Evolutionary conservation across 2,888 invertebrate species (phyloP), one percentile per base, ranked within the genome.

Genomic region (Tanytarsus gracilentus): DNA sequence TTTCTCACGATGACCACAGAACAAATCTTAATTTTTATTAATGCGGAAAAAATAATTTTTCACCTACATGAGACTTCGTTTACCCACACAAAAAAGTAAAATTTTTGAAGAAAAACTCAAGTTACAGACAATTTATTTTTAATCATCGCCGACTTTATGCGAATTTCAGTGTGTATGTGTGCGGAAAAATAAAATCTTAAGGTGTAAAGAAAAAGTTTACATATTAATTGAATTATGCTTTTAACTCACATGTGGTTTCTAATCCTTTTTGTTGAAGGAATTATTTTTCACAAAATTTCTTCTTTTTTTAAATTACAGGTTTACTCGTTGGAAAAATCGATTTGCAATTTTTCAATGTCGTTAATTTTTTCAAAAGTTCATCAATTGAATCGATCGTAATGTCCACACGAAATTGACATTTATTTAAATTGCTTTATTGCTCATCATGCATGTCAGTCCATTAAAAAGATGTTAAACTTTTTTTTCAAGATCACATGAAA

Each of bases 61-160:
- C 36, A 36, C 36, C 14, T n/a, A 36, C 16, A 23, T 44, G 23
- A 7, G 23, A 7, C 9, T 44, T 18, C 1, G 18, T 44, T 44
- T 21, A 23, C 18, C 39, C 4, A 23, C 6, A 18, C 4, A 9
- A 18, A 18, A 16, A 18, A 44, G 23, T 9, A 44, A 44, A 8
- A n/a, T n/a, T n/a, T n/a, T n/a, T n/a, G n/a, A 44, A 44, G 44
- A 18, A 44, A 44, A 18, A 8, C n/a, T n/a, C n/a, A 44, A 44
- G 44, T 44, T 44, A 44, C 44, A 44, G 23, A 23, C 44, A 44
- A 44, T 44, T 44, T 44, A 44, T 44, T 44, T 44, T 44, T 44
- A 44, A 44, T 44, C 44, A 44, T 44, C 44, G 16, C 16, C 5
- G 21, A 44, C 8, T 23, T 7, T 1, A 3, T 8, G 8, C 6